Percentiles rank a stretch among this genome's conserved stretches.
Evolutionary conservation across 2,888 invertebrate species (phyloP).

Genomic region (Cerastis rubricosa): DNA sequence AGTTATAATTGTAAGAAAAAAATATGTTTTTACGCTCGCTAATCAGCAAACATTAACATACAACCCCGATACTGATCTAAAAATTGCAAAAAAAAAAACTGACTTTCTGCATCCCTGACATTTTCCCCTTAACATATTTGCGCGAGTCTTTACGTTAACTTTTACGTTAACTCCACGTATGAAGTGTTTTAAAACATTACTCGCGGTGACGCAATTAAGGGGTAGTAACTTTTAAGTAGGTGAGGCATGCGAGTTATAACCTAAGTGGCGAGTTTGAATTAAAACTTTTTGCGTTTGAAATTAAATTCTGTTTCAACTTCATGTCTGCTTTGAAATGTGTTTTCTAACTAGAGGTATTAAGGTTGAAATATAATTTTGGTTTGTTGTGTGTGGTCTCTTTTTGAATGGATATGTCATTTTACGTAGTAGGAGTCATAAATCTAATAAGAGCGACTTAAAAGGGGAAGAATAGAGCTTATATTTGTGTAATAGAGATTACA

Average conservation of each 20-base stretch:
- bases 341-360: constrained; percentile 28
- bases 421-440: too few species aligned
- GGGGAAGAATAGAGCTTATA: neutral
- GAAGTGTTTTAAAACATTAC: constrained; percentile 86
- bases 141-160: constrained; percentile 77
- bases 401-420: neutral
- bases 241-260: constrained; percentile 72
- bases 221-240: constrained; percentile 78
- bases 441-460: neutral
- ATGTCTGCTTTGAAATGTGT: constrained; percentile 48
- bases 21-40: neutral
- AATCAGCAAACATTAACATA: neutral
- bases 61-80: neutral
- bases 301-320: constrained; percentile 64
- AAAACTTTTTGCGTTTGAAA: constrained; percentile 62
- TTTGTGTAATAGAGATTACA: too few species aligned
- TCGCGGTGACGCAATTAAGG: constrained; percentile 81
- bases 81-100: neutral
- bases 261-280: constrained; percentile 71
- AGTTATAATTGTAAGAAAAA: too few species aligned
- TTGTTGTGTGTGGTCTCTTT: neutral
- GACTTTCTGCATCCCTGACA: neutral
- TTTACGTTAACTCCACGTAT: constrained; percentile 78
- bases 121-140: constrained; percentile 68
- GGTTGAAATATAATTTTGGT: constrained; percentile 19